phyloP scores from a whole-genome alignment of 23 tunicate genomes.

The Phallusia fumigata region DNA sequence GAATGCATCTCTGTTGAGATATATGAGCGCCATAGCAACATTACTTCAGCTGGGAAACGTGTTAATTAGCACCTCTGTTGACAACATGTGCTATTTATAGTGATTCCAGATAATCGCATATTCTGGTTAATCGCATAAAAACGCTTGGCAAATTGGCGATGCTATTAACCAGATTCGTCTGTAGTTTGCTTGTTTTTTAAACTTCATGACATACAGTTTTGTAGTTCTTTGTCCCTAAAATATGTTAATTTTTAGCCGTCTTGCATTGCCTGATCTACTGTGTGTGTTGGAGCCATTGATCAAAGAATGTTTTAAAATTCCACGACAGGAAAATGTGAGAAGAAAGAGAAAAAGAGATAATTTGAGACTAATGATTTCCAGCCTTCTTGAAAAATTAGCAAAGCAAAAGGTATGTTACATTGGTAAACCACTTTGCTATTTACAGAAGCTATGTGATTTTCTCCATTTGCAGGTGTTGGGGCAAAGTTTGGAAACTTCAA shows the following conservation, averaged over 20 bases:
- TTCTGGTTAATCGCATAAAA: no score
- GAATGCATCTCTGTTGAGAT: no score
- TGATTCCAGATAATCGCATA: no score
- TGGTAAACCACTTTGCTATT: not conserved
- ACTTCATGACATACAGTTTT: no score
- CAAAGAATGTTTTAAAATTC: constrained; percentile 59
- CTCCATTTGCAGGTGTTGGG: not conserved
- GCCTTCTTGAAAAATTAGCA: constrained; percentile 67
- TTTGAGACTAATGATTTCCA: constrained; percentile 45
- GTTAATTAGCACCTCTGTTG: no score
- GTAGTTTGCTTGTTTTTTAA: no score
- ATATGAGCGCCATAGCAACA: no score
- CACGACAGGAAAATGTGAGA: constrained; percentile 82
- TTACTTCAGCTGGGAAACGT: no score
- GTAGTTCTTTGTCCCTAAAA: no score
- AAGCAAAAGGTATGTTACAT: constrained; percentile 40
- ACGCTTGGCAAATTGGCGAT: no score
- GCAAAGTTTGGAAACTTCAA: not conserved
- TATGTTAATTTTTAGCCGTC: constrained; percentile 22
- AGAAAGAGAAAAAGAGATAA: constrained; percentile 72
- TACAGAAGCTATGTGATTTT: not conserved
- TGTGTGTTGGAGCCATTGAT: constrained; percentile 55
- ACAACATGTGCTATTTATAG: no score
- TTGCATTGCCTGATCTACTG: constrained; percentile 67
- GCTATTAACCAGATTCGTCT: no score